These are phyloP conservation scores for Microtus pennsylvanicus DNA, from an alignment of 2,113 vertebrate species.

Conservation along the genomic window DNA sequence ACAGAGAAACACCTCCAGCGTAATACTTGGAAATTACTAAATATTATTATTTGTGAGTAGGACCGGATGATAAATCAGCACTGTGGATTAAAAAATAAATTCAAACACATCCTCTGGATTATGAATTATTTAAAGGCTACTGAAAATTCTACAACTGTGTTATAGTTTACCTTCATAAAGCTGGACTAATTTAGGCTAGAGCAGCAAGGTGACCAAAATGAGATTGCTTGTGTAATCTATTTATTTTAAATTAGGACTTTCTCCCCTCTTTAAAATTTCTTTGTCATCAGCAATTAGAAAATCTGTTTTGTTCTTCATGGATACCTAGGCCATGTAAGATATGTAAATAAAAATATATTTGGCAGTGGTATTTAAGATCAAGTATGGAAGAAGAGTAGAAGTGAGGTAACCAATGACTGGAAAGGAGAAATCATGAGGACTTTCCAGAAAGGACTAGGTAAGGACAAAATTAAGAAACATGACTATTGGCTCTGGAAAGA, in stretches of 20 bases:
- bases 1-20: constrained; percentile 30
- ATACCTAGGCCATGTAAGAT: constrained; percentile 33
- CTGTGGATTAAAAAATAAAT: constrained; percentile 57
- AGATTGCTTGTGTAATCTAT: background rate
- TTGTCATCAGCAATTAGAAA: constrained; percentile 39
- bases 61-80: constrained; percentile 38
- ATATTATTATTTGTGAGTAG: constrained; percentile 41
- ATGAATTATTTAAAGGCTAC: constrained; percentile 44
- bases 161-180: constrained; percentile 45
- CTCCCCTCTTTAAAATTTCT: constrained; percentile 17
- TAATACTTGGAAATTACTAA: constrained; percentile 56
- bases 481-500: constrained; percentile 12
- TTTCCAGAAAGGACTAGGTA: background rate
- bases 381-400: background rate
- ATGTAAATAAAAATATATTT: background rate
- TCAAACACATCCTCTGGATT: constrained; percentile 28
- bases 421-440: constrained; percentile 25
- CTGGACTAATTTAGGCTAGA: background rate
- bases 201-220: constrained; percentile 26
- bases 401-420: background rate
- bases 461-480: constrained; percentile 52
- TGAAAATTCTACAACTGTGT: constrained; percentile 22
- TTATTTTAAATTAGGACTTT: constrained; percentile 32
- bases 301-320: constrained; percentile 13
- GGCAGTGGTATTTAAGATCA: constrained; percentile 21